Evolutionary conservation across 2,797 vertebrate species (phyloP).

Genomic region (Micrastur ruficollis): DNA sequence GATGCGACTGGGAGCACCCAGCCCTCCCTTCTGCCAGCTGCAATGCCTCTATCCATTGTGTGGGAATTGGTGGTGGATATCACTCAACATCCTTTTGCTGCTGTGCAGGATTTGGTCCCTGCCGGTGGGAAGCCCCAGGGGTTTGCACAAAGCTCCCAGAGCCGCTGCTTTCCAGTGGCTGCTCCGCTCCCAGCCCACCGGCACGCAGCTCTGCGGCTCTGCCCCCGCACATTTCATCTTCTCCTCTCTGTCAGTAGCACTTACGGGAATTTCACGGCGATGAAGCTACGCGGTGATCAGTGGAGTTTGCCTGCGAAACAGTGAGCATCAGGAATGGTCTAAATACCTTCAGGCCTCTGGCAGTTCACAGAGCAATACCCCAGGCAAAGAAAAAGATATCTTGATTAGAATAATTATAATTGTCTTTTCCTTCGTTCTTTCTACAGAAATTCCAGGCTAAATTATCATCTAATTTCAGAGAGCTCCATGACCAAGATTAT

Average conservation of each 20-base stretch:
- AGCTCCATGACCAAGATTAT: constrained; percentile 74
- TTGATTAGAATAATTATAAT: constrained; percentile 77
- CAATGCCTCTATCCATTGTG: accelerated
- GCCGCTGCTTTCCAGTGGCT: accelerated
- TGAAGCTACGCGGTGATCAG: background rate
- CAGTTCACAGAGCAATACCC: constrained; percentile 57
- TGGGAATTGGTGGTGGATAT: background rate
- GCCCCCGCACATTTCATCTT: background rate
- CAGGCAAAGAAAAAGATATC: constrained; percentile 71
- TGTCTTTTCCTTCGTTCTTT: constrained; percentile 70
- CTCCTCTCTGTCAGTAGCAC: background rate
- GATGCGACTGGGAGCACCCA: background rate
- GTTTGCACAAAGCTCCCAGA: background rate
- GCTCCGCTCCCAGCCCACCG: background rate
- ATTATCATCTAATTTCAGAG: constrained; percentile 77
- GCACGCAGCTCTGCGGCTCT: background rate
- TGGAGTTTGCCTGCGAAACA: constrained; percentile 42
- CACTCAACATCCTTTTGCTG: background rate
- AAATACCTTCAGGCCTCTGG: constrained; percentile 63
- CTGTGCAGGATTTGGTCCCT: accelerated
- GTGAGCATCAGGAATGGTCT: constrained; percentile 43
- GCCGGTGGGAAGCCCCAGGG: accelerated
- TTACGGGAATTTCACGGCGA: background rate
- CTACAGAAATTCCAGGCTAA: constrained; percentile 70
- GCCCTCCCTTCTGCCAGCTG: background rate